Percentiles rank a stretch among this genome's conserved stretches.
Evolutionary conservation across 2,888 invertebrate species (phyloP).

Genomic region (Dynastes hyllus): DNA sequence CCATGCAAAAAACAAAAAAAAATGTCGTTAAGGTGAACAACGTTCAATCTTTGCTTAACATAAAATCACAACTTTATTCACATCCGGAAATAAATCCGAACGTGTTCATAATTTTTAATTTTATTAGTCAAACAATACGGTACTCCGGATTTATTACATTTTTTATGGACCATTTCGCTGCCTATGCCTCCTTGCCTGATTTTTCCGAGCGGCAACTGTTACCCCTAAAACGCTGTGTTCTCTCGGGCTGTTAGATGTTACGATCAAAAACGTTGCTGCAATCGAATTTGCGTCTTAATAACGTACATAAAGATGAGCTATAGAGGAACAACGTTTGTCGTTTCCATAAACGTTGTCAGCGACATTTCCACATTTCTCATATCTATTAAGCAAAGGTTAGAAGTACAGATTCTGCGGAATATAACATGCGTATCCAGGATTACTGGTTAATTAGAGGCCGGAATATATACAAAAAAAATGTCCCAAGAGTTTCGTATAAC

Average conservation of each 20-base stretch:
- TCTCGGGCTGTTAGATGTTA: background rate
- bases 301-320: no score
- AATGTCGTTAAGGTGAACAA: background rate
- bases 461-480: no score
- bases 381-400: no score
- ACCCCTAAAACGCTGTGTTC: background rate
- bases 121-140: conserved; percentile 38
- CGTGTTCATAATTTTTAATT: conserved; percentile 43
- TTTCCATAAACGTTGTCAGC: no score
- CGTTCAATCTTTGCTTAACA: conserved; percentile 10
- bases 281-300: no score
- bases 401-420: no score
- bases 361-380: no score
- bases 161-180: conserved; percentile 31
- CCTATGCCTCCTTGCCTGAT: conserved; percentile 7
- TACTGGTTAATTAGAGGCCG: no score
- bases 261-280: background rate
- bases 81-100: conserved; percentile 26
- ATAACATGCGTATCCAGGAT: no score
- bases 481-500: no score
- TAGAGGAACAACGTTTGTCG: no score
- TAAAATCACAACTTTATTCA: conserved; percentile 30
- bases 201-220: conserved; percentile 4
- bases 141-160: conserved; percentile 25
- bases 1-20: background rate